phyloP scores from a whole-genome alignment of 2,797 vertebrate genomes.

The Oophaga sylvatica region DNA sequence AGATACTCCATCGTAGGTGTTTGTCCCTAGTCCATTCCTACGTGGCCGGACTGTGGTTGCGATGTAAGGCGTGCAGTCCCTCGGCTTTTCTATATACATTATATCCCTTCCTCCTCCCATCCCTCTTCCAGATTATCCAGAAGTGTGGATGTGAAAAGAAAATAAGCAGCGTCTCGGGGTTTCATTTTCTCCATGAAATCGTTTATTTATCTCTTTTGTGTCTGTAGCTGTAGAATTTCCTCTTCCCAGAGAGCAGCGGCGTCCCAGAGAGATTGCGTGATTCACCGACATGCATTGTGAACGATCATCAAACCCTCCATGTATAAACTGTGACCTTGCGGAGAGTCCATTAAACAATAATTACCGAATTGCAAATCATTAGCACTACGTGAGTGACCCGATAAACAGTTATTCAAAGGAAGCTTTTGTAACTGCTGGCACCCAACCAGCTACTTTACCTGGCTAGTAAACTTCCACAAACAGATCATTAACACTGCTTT shows the following conservation, averaged over 20 bases:
- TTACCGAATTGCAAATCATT: conserved; percentile 51
- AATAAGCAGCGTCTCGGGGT: background rate
- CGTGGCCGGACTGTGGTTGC: background rate
- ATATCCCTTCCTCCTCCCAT: background rate
- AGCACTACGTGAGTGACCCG: conserved; percentile 36
- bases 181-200: conserved; percentile 21
- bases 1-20: background rate
- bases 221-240: conserved; percentile 25
- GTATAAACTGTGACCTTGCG: conserved; percentile 38
- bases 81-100: background rate
- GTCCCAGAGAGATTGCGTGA: conserved; percentile 20
- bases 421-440: conserved; percentile 25
- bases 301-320: conserved; percentile 28
- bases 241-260: background rate
- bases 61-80: background rate
- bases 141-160: conserved; percentile 12
- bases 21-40: background rate
- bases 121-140: background rate
- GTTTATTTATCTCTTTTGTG: conserved; percentile 17
- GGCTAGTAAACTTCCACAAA: conserved; percentile 53
- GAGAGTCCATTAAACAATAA: conserved; percentile 53
- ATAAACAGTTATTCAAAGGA: conserved; percentile 35
- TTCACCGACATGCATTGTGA: conserved; percentile 33
- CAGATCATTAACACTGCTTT: conserved; percentile 47
- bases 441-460: conserved; percentile 45